Base-by-base conservation (phyloP, 1,140 invertebrate genomes). In the Tigriopus japonicus region DNA sequence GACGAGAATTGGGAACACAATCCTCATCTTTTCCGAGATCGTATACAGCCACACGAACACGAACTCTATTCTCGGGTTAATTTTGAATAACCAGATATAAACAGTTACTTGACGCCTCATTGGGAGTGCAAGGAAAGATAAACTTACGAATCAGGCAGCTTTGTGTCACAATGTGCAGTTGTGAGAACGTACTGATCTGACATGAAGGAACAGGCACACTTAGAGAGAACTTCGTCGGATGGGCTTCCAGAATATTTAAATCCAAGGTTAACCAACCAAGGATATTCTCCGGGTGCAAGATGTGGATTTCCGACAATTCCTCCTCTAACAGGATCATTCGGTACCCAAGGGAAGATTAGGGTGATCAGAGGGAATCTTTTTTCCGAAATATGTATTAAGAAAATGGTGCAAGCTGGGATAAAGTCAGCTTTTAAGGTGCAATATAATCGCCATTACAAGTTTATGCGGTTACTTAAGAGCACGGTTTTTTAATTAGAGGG, bases 261-360 rank as follows among this genome's bases (percentile, higher is more conserved):
- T 21, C 80, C 82, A 19, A 86, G 68, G 21, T 80, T 70, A 0
- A 72, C 76, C 56, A 84, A 73, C 82, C 82, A 85, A 0, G 81
- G 81, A 69, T 77, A 84, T 62, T 80, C 77, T 10, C 80, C 81
- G 0, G 80, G 65, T 0, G 68, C 66, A 0, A 78, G 78, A 49
- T 76, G 72, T 17, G 70, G 63, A 1, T 81, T 81, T 0, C 81
- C 81, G 40, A 83, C 76, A 53, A 83, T 80, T 13, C 80, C 71
- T 59, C 78, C 76, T 0, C 70, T 66, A n/a, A 72, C 67, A 64
- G 74, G 77, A 12, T 74, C 69, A 0, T 6, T n/a, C 6, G 17
- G 35, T 17, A n/a, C 15, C n/a, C 35, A n/a, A n/a, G 52, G 52
- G 52, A 35, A 54, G 52, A n/a, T 19, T 54, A n/a, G 52, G 52